A percentile compares a stretch with the other conserved stretches of the same genome.
phyloP scores from a whole-genome alignment of 2,888 invertebrate genomes.

The Chymomyza caudatula region DNA sequence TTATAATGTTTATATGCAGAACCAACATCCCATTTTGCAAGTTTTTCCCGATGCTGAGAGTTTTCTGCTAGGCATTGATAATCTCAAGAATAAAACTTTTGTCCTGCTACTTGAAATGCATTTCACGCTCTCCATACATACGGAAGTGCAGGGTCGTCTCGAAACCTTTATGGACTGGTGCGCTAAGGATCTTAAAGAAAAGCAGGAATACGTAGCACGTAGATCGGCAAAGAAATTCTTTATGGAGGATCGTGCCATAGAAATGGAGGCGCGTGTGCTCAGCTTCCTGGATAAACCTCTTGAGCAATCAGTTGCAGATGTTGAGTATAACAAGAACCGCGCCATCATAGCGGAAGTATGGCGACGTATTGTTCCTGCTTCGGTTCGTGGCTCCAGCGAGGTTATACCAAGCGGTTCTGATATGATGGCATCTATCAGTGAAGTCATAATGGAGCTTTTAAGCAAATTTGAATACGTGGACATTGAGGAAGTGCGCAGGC shows the following conservation, averaged over 20 bases:
- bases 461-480: slow-evolving; percentile 72
- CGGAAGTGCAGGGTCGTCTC: slow-evolving; percentile 67
- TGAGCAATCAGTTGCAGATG: slow-evolving; percentile 57
- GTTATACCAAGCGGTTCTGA: slow-evolving; percentile 60
- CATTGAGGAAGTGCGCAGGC: slow-evolving; percentile 35
- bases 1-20: slow-evolving; percentile 70
- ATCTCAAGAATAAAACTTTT: slow-evolving; percentile 74
- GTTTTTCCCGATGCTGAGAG: slow-evolving; percentile 69
- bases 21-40: slow-evolving; percentile 68
- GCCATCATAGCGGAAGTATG: slow-evolving; percentile 71
- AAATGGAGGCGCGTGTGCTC: slow-evolving; percentile 57
- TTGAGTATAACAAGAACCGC: slow-evolving; percentile 54
- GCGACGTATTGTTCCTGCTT: slow-evolving; percentile 66
- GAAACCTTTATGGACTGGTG: slow-evolving; percentile 74
- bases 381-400: slow-evolving; percentile 62
- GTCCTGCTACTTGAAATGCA: slow-evolving; percentile 75
- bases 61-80: slow-evolving; percentile 69
- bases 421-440: slow-evolving; percentile 72
- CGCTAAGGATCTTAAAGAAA: slow-evolving; percentile 64
- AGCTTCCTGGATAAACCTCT: slow-evolving; percentile 61
- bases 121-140: slow-evolving; percentile 71
- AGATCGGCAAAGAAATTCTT: slow-evolving; percentile 75
- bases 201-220: slow-evolving; percentile 69
- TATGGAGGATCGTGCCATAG: slow-evolving; percentile 69
- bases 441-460: slow-evolving; percentile 62